Evolutionary conservation across 2,113 vertebrate genomes (phyloP), one percentile per base, ranked within the genome.

Genomic region (Indri indri): DNA sequence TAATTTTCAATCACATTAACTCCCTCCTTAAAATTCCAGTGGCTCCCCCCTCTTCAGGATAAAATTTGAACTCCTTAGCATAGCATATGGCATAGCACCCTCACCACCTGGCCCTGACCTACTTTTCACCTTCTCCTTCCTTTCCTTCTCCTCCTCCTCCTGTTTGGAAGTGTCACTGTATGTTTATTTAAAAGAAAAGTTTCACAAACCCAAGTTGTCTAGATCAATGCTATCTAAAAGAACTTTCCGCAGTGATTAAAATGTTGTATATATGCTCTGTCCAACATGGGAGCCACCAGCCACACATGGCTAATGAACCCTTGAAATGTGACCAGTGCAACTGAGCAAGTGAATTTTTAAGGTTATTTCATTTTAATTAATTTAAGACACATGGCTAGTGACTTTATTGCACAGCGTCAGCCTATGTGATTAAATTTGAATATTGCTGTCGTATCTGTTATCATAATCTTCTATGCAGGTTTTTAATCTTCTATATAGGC

Each of bases 401-500:
- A 88, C 45, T 54, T n/a, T 71, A 76, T 93, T 30, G 18, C n/a
- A 79, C 40, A 66, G 30, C 32, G 79, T 42, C 17, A 97, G 96
- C 98, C 97, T 80, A 74, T 37, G 25, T 59, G 57, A 93, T 98
- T 97, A 98, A 98, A 98, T 94, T 98, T 98, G 96, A 98, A 98
- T 98, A 94, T 98, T 98, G 97, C 96, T 94, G 95, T 96, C 85
- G 68, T 97, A 95, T 97, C 97, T 97, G 76, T 98, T 97, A 97
- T 27, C 90, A 84, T 98, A 95, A 98, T 97, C 93, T 98, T 98
- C 96, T 96, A 97, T 97, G 88, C 97, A 98, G 97, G 93, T 98
- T 89, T 96, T 91, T 98, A 95, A 98, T 97, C 94, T 98, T 98
- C 96, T 96, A 97, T 97, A 87, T 98, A 98, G 97, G 93, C 98